A percentile compares a stretch with the other conserved stretches of the same genome.
Evolutionary conservation across 2,113 vertebrate species (phyloP).

Genomic region (Myrmophylax atrothorax): DNA sequence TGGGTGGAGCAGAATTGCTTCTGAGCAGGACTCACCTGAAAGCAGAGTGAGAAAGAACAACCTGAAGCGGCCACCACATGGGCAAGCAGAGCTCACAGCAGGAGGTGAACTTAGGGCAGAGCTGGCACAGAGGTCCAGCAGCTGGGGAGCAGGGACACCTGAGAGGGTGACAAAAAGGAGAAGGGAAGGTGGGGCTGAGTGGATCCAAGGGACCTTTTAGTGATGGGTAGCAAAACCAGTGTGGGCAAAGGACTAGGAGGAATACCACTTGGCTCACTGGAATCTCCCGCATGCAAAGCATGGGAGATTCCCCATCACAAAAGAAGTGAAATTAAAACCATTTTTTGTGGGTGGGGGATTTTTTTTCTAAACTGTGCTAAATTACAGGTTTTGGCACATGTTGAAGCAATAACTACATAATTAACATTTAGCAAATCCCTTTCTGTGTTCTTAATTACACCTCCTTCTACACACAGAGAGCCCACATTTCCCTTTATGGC

Average conservation of each 20-base stretch:
- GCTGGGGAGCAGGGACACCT: background rate
- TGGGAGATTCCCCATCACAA: constrained; percentile 13
- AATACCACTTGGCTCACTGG: background rate
- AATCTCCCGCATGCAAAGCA: background rate
- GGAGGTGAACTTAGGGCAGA: background rate
- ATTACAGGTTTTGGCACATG: constrained; percentile 63
- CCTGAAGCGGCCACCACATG: background rate
- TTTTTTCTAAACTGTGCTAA: constrained; percentile 48
- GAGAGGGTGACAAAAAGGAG: background rate
- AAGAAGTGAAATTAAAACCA: constrained; percentile 36
- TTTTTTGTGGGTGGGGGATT: constrained; percentile 16
- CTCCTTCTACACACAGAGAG: constrained; percentile 40
- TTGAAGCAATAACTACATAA: constrained; percentile 63
- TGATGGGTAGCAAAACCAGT: background rate
- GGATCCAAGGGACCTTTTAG: background rate
- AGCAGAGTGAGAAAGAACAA: background rate
- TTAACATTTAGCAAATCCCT: constrained; percentile 73
- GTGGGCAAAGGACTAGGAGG: background rate
- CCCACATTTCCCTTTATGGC: constrained; percentile 67
- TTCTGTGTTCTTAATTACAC: constrained; percentile 66
- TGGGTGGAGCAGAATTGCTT: background rate
- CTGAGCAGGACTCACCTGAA: background rate
- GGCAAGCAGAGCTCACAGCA: background rate
- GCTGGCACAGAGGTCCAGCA: background rate
- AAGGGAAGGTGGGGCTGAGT: background rate